Evolutionary conservation across 2,888 invertebrate genomes (phyloP), one percentile per base, ranked within the genome.

Genomic region (Apomyelois bistriatella): DNA sequence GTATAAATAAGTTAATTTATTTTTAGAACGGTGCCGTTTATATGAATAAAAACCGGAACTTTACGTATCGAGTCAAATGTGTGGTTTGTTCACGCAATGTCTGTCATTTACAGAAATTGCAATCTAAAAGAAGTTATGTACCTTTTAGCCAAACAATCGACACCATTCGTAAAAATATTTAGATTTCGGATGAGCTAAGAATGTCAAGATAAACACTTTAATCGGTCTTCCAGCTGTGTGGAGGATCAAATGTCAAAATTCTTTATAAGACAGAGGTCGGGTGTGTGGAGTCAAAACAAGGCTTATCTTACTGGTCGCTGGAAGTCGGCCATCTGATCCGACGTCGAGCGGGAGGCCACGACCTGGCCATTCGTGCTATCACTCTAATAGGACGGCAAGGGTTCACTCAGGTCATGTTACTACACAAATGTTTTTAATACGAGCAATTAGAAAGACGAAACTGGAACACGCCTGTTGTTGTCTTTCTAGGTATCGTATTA

Each of bases 311-410:
- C 68, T 61, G 65, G 62, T 68, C 64, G 64, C 65, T 71, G 73
- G 80, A 82, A 82, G 63, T 73, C 73, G 76, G 82, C 65, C 79
- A 85, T 72, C 62, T 69, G 79, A 82, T 74, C 74, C 66, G 67
- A 65, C 66, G 64, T 62, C 52, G 61, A 63, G n/a, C n/a, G 53
- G 61, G 61, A 53, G 65, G 64, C 55, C 64, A 56, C 59, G 66
- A 66, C 60, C 60, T 59, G 57, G 58, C 49, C 58, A 60, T 64
- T 61, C 58, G 50, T 57, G 41, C 38, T 40, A 54, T 48, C 54
- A 51, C 50, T 52, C 52, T 66, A 69, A 65, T 62, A 62, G 61
- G 70, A 65, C 58, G 60, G 61, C 58, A 62, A 58, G 59, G 65
- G 62, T 66, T 66, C 63, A 56, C 62, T 53, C 35, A 54, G 58